Evolutionary conservation across 2,797 vertebrate genomes (phyloP).

Genomic region (Lindbergichthys nudifrons): DNA sequence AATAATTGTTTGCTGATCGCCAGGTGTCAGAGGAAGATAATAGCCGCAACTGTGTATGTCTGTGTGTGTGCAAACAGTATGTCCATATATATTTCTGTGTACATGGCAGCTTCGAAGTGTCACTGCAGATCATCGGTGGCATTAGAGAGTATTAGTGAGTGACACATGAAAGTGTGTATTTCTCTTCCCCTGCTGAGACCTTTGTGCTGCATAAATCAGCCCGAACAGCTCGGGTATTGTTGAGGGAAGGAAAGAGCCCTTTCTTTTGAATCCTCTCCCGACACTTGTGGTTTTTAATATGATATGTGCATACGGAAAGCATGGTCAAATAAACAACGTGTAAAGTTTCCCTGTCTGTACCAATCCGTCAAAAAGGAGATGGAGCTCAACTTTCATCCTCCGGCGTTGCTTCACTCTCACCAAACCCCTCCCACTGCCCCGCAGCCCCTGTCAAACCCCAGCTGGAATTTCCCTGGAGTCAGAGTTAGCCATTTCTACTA

Average conservation of each 20-base stretch:
- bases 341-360: slow-evolving; percentile 80
- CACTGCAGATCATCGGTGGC: slow-evolving; percentile 1
- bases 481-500: slow-evolving; percentile 64
- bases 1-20: slow-evolving; percentile 68
- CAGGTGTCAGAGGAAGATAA: slow-evolving; percentile 63
- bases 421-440: slow-evolving; percentile 31
- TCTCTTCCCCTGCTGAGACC: slow-evolving; percentile 41
- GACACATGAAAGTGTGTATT: slow-evolving; percentile 61
- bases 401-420: slow-evolving; percentile 8
- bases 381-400: slow-evolving; percentile 68
- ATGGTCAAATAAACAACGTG: slow-evolving; percentile 80
- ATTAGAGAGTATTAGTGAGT: slow-evolving; percentile 30
- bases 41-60: neutral
- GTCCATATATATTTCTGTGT: slow-evolving; percentile 9
- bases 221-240: slow-evolving; percentile 71
- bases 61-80: neutral
- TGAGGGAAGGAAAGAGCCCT: slow-evolving; percentile 60
- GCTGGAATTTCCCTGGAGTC: slow-evolving; percentile 81
- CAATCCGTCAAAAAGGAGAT: slow-evolving; percentile 77
- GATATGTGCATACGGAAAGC: slow-evolving; percentile 74
- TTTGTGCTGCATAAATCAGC: slow-evolving; percentile 68
- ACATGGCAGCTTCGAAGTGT: neutral
- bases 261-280: slow-evolving; percentile 65
- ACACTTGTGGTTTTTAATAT: slow-evolving; percentile 78
- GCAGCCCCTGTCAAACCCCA: slow-evolving; percentile 47